Conservation (phyloP, 2,797 vertebrate species). For the Ctenochaetus hawaiiensis region DNA sequence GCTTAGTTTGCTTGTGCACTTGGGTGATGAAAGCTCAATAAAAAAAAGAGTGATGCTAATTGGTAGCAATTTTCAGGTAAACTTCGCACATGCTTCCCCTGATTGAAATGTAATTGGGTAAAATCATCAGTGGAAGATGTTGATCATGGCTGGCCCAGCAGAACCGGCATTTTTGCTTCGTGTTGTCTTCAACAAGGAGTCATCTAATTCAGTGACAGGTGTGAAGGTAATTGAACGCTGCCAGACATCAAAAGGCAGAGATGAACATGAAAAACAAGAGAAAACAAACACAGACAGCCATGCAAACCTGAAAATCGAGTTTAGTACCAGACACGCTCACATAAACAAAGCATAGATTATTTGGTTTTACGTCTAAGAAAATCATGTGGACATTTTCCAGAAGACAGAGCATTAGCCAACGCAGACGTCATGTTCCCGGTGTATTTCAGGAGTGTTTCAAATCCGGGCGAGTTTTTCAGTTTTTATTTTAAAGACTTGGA, state of each 20-base stretch:
- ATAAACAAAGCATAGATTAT: slow-evolving; percentile 14
- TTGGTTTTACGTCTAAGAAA: background rate
- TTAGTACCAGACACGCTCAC: background rate
- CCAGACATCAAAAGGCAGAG: slow-evolving; percentile 38
- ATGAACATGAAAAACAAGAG: slow-evolving; percentile 16
- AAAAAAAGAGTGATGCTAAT: slow-evolving; percentile 58
- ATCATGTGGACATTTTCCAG: background rate
- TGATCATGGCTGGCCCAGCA: slow-evolving; percentile 55
- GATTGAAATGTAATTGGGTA: slow-evolving; percentile 70
- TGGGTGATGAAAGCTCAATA: slow-evolving; percentile 37
- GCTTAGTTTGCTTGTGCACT: slow-evolving; percentile 39
- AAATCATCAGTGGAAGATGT: slow-evolving; percentile 59
- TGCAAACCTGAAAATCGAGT: slow-evolving; percentile 14
- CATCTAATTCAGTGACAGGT: slow-evolving; percentile 61
- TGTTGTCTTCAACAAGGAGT: slow-evolving; percentile 49
- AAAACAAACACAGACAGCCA: slow-evolving; percentile 26
- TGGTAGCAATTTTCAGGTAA: slow-evolving; percentile 54
- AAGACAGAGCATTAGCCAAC: background rate
- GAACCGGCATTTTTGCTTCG: slow-evolving; percentile 29
- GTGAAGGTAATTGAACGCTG: slow-evolving; percentile 54
- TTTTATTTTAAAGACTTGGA: background rate
- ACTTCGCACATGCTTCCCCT: slow-evolving; percentile 47
- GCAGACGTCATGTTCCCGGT: background rate
- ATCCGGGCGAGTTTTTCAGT: background rate
- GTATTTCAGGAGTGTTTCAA: background rate